These are phyloP conservation scores for Clanis bilineata DNA, from an alignment of 2,888 invertebrate species.

Conservation along the genomic window DNA sequence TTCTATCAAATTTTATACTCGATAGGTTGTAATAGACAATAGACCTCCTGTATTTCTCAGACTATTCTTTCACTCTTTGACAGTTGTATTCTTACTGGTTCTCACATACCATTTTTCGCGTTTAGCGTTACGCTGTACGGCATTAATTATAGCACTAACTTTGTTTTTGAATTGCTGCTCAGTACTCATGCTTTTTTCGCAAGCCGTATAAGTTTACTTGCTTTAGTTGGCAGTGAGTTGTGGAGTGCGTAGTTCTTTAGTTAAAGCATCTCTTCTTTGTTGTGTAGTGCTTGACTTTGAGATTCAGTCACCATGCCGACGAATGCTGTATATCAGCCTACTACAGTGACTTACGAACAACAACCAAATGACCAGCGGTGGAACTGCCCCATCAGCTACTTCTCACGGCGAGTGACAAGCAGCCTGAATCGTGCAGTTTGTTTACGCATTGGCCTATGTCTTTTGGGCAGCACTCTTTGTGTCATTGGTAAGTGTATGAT, in stretches of 20 bases:
- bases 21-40: too few species aligned
- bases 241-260: slow-evolving; percentile 27
- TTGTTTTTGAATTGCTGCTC: not conserved
- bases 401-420: slow-evolving; percentile 76
- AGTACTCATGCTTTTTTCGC: slow-evolving; percentile 24
- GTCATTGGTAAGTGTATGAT: slow-evolving; percentile 63
- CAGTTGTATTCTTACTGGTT: too few species aligned
- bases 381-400: slow-evolving; percentile 81
- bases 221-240: slow-evolving; percentile 26
- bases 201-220: slow-evolving; percentile 35
- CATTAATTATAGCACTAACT: too few species aligned
- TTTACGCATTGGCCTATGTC: slow-evolving; percentile 66
- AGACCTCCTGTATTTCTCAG: too few species aligned
- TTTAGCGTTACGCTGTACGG: too few species aligned
- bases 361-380: slow-evolving; percentile 80
- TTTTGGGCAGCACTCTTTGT: slow-evolving; percentile 67
- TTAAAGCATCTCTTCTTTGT: slow-evolving; percentile 9
- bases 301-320: slow-evolving; percentile 81
- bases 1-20: too few species aligned
- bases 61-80: too few species aligned
- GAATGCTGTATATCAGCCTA: slow-evolving; percentile 89
- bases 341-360: slow-evolving; percentile 88
- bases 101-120: too few species aligned
- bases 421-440: slow-evolving; percentile 71
- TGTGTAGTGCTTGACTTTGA: slow-evolving; percentile 26